phyloP scores from a whole-genome alignment of 2,888 invertebrate genomes.

The Argynnis bischoffii region DNA sequence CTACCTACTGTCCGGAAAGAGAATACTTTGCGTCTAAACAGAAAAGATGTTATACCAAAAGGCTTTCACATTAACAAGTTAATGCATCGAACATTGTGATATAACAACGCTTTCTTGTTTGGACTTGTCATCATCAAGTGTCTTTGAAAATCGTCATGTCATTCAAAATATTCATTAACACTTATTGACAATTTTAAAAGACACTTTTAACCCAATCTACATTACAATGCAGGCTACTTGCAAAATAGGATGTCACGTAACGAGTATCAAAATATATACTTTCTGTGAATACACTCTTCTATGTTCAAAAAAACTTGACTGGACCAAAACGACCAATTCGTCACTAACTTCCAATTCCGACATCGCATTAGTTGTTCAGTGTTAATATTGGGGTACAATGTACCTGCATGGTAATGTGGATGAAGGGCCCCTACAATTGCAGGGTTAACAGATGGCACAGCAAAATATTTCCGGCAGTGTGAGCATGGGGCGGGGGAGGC shows the following conservation, averaged over 20 bases:
- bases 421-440: no score
- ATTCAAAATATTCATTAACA: slow-evolving; percentile 5
- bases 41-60: not conserved
- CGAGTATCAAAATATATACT: slow-evolving; percentile 17
- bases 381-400: no score
- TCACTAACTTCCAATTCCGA: slow-evolving; percentile 7
- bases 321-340: slow-evolving; percentile 5
- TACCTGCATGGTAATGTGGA: no score
- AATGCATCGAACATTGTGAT: no score
- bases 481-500: slow-evolving; percentile 35
- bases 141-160: slow-evolving; percentile 10
- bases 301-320: slow-evolving; percentile 2
- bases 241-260: slow-evolving; percentile 12
- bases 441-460: not conserved
- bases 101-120: not conserved
- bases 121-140: not conserved
- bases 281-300: slow-evolving; percentile 15
- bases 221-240: not conserved
- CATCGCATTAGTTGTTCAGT: not conserved
- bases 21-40: not conserved
- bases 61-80: not conserved
- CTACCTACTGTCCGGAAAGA: slow-evolving; percentile 10
- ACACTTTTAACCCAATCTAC: slow-evolving; percentile 6
- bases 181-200: not conserved
- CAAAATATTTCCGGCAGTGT: slow-evolving; percentile 8